Evolutionary conservation across 2,113 vertebrate genomes (phyloP), one percentile per base, ranked within the genome.

Genomic region (Grammomys surdaster): DNA sequence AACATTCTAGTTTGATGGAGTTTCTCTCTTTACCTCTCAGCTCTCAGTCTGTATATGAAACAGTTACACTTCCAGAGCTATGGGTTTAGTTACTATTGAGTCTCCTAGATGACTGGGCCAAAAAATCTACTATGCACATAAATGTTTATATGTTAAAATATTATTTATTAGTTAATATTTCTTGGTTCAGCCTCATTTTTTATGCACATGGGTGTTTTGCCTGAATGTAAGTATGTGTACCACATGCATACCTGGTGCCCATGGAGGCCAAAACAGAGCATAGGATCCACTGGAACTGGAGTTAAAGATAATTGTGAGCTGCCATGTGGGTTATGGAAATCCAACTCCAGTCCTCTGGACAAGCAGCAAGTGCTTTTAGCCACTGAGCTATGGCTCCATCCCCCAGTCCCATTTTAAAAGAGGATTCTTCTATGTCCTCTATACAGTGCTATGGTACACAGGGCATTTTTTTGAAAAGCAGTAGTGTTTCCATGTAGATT

Each of bases 381-480:
- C 81, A 43, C 14, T 31, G 58, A 65, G 4, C 8, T 28, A 46
- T 46, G 22, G 17, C 40, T 85, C n/a, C 16, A 28, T 84, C 13
- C 58, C 24, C n/a, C 24, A 82, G n/a, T 46, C 24, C n/a, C n/a
- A 63, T 19, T 82, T 90, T 63, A 60, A 36, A 63, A 88, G 89
- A 90, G 16, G 43, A 76, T 95, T 95, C 80, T 58, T 97, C 51
- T 82, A 16, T 10, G 9, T 63, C 36, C 26, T 90, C 31, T 91
- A 40, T 76, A 20, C n/a, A 58, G n/a, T 88, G 78, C 82, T 94
- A 22, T 60, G 73, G 16, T 87, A 58, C 58, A 88, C 72, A 90
- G 72, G 48, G 93, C 85, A 92, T 72, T 94, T 80, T 88, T 88
- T 94, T 94, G 63, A 90, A 90, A 96, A 92, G 54, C 82, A 96